phyloP scores from a whole-genome alignment of 2,113 vertebrate genomes.

The Rhinichthys klamathensis region DNA sequence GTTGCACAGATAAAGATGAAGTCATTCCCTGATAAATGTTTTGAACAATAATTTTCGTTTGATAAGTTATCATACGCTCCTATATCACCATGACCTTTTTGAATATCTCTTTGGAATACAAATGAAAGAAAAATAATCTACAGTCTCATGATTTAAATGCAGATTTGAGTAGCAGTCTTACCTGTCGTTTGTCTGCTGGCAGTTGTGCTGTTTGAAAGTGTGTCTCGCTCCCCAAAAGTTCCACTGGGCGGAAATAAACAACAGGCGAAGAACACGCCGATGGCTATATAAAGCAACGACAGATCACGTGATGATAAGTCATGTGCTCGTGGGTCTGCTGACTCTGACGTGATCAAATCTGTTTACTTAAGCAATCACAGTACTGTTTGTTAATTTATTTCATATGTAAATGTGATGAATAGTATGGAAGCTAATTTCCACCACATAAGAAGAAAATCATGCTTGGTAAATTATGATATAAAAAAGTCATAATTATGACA shows the following conservation, averaged over 20 bases:
- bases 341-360: constrained; percentile 44
- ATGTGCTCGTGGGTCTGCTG: constrained; percentile 36
- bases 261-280: background rate
- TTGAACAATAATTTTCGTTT: background rate
- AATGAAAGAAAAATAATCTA: background rate
- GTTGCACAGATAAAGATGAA: background rate
- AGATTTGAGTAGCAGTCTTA: background rate
- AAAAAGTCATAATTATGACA: background rate
- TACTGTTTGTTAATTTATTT: background rate
- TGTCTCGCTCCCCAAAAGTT: background rate
- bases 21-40: background rate
- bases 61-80: background rate
- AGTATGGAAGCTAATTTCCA: background rate
- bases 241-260: background rate
- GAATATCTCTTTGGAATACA: no score
- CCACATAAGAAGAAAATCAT: background rate
- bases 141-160: background rate
- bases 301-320: constrained; percentile 37
- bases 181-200: background rate
- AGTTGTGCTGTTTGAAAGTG: background rate
- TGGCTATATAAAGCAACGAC: constrained; percentile 15
- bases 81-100: background rate
- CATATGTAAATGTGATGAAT: background rate
- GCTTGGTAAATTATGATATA: background rate
- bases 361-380: background rate